These are phyloP conservation scores for Melipona beecheii DNA, from an alignment of 2,888 invertebrate genomes.

Conservation along the genomic window DNA sequence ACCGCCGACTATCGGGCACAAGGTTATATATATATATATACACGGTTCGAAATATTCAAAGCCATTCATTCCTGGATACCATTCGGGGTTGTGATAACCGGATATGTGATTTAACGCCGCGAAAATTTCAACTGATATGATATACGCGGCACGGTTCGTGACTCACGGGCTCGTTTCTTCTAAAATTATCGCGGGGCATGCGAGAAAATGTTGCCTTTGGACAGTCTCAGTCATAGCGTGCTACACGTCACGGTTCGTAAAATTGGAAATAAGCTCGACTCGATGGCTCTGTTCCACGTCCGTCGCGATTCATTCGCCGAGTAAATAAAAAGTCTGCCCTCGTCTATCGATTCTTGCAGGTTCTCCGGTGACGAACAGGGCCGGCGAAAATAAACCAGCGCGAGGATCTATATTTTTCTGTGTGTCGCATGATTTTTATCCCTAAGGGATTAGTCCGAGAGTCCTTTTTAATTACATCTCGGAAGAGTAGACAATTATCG, in stretches of 20 bases:
- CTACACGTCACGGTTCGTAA: neutral
- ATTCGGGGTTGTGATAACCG: neutral
- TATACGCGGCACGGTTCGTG: neutral
- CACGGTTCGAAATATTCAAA: neutral
- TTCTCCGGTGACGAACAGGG: neutral
- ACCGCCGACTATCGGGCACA: slow-evolving; percentile 5
- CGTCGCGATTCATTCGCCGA: neutral
- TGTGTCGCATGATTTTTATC: neutral
- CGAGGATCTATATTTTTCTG: no score
- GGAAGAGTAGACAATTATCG: neutral
- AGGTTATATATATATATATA: neutral
- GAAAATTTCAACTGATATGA: neutral
- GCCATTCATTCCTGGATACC: neutral
- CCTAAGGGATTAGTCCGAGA: neutral
- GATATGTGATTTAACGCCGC: slow-evolving; percentile 9
- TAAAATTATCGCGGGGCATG: neutral
- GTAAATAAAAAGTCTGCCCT: neutral
- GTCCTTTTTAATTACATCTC: neutral
- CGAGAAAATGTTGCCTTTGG: neutral
- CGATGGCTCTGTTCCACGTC: neutral
- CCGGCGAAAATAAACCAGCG: neutral
- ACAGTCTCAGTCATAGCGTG: no score
- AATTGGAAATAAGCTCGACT: neutral
- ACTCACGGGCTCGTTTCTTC: neutral
- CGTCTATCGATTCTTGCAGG: neutral